phyloP scores from a whole-genome alignment of 1,140 invertebrate genomes.

The Amphibalanus amphitrite region DNA sequence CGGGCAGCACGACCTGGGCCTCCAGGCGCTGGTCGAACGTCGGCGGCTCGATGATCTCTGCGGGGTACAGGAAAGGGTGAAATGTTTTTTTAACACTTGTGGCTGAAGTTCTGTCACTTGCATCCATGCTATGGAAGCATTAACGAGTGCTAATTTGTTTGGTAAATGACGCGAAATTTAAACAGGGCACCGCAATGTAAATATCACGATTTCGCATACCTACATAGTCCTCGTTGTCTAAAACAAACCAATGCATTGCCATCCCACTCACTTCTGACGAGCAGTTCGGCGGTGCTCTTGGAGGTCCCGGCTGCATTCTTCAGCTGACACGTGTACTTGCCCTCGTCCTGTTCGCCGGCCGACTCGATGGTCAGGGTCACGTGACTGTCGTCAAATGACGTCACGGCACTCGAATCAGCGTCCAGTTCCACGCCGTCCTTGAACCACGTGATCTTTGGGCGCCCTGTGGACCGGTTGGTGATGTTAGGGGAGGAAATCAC shows the following conservation, averaged over 20 bases:
- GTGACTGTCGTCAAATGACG: background rate
- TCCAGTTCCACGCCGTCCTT: background rate
- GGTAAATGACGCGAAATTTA: no score
- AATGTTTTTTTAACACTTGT: no score
- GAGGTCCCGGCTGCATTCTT: background rate
- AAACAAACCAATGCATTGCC: no score
- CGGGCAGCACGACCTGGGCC: constrained; percentile 60
- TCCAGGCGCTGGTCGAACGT: constrained; percentile 62
- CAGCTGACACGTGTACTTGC: background rate
- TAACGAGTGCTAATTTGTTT: no score
- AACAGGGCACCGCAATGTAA: no score
- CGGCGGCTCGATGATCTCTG: constrained; percentile 54
- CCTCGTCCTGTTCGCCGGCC: background rate
- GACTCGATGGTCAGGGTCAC: background rate
- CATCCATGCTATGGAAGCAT: no score
- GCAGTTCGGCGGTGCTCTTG: background rate
- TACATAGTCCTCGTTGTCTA: no score
- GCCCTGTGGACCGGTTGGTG: background rate
- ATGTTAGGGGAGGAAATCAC: no score
- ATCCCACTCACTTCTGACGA: background rate
- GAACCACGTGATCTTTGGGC: background rate
- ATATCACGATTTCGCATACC: no score
- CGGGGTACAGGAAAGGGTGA: no score
- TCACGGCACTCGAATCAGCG: background rate
- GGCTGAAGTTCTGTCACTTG: no score